Percentiles rank a stretch among this genome's conserved stretches.
These are phyloP conservation scores for Misgurnus anguillicaudatus DNA, from an alignment of 2,113 vertebrate species.

Conservation along the genomic window DNA sequence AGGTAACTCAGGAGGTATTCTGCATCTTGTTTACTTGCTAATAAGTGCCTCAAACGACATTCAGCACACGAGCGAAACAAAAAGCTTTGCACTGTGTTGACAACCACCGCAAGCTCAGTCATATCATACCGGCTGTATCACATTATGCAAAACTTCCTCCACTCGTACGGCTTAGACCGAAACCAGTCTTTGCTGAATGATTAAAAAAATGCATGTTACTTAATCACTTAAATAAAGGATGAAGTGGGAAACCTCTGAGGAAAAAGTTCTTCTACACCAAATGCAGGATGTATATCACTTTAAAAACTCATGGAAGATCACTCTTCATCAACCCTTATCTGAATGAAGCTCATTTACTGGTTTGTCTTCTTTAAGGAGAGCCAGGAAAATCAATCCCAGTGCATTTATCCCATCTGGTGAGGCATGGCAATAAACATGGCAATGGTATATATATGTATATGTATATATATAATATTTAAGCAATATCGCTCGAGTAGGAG, in stretches of 20 bases:
- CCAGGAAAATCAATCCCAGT: not conserved
- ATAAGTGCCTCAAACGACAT: too few species aligned
- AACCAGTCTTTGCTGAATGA: not conserved
- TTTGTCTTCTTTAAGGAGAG: conserved; percentile 31
- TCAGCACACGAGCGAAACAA: not conserved
- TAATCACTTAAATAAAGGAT: not conserved
- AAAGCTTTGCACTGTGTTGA: not conserved
- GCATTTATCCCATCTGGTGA: too few species aligned
- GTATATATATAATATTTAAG: too few species aligned
- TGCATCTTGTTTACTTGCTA: too few species aligned
- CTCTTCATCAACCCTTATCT: conserved; percentile 26
- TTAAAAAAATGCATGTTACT: not conserved
- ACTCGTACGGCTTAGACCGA: not conserved
- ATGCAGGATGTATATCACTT: conserved; percentile 16
- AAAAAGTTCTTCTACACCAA: not conserved
- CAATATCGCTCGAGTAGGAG: too few species aligned
- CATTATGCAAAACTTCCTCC: not conserved
- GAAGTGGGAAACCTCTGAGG: not conserved
- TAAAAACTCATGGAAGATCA: conserved; percentile 16
- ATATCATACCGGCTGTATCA: conserved; percentile 1
- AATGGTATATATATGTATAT: too few species aligned
- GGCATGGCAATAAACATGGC: too few species aligned
- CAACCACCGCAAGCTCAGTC: not conserved
- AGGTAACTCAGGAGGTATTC: too few species aligned
- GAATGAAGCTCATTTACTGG: conserved; percentile 17